Evolutionary conservation across 2,888 invertebrate genomes (phyloP), one percentile per base, ranked within the genome.

Genomic region (Campoletis raptor): DNA sequence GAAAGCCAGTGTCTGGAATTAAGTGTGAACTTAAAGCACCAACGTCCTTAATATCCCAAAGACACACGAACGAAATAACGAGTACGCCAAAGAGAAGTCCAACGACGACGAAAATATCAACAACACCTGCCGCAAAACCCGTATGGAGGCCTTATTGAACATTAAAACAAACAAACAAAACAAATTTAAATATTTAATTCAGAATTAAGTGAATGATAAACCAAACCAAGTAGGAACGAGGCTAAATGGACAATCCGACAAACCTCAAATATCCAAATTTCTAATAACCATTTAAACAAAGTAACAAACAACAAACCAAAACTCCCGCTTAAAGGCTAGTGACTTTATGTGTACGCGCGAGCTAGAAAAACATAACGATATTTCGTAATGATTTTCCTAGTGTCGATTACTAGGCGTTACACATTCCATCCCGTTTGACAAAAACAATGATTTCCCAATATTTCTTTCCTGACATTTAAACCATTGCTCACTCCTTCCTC

Each of bases 61-160:
- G 90, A 48, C 84, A 77, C 24, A 76, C 85, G 9, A 84, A 57
- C 54, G 57, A 73, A 36, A 83, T 81, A 12, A 77, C 90, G 24
- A 76, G 52, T 9, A 76, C 88, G 15, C 36, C 79, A 0, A 91
- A 92, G 74, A 90, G 91, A 64, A 92, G 91, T 77, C 91, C 93
- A 36, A 66, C 66, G 67, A 67, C 94, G 0, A 94, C 93, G 5
- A 94, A 94, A 77, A 86, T 94, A 78, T 89, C 92, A 0, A 87
- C 92, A 12, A 82, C 93, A 15, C 90, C 92, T 7, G 88, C 92
- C 5, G 85, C 91, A 4, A 92, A 93, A 85, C 91, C 93, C 5
- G 93, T 94, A 3, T 94, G 94, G 94, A 94, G 93, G 90, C 94
- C 94, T 1, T 94, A 94, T 85, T 94, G 92, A 90, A 83, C 61